A percentile compares a stretch with the other conserved stretches of the same genome.
Conservation (phyloP, 1,140 invertebrate species). For the Dermatophagoides farinae region DNA sequence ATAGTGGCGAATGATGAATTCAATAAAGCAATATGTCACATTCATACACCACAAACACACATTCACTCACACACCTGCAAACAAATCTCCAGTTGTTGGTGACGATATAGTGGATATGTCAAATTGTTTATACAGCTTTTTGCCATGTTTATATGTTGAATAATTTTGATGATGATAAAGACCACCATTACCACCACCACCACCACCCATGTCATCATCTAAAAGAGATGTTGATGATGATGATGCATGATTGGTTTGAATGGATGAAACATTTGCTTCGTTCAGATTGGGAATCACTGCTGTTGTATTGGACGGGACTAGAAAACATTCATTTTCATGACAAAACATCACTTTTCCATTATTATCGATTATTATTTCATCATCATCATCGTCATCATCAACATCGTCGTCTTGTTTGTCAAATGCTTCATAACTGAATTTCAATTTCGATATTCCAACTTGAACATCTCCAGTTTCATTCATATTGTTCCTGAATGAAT, state of each 20-base stretch:
- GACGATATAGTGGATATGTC: too few species aligned
- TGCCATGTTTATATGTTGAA: too few species aligned
- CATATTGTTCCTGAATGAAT: too few species aligned
- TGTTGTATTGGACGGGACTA: background rate
- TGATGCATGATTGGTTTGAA: background rate
- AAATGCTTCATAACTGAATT: background rate
- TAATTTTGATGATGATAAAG: too few species aligned
- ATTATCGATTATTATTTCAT: background rate
- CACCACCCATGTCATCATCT: background rate
- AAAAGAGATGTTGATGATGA: background rate
- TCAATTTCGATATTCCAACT: background rate
- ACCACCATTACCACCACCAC: background rate
- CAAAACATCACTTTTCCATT: background rate
- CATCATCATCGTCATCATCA: background rate
- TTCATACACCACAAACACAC: background rate
- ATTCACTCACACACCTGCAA: background rate
- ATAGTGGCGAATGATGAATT: background rate
- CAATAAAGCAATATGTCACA: background rate
- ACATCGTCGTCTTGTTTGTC: background rate
- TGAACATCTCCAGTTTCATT: background rate
- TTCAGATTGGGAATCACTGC: background rate
- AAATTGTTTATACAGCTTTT: too few species aligned
- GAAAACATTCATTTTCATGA: background rate
- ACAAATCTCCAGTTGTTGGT: background rate
- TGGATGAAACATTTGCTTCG: background rate